Base-by-base conservation (phyloP, 2,113 vertebrate genomes). In the Psephotus haematonotus region DNA sequence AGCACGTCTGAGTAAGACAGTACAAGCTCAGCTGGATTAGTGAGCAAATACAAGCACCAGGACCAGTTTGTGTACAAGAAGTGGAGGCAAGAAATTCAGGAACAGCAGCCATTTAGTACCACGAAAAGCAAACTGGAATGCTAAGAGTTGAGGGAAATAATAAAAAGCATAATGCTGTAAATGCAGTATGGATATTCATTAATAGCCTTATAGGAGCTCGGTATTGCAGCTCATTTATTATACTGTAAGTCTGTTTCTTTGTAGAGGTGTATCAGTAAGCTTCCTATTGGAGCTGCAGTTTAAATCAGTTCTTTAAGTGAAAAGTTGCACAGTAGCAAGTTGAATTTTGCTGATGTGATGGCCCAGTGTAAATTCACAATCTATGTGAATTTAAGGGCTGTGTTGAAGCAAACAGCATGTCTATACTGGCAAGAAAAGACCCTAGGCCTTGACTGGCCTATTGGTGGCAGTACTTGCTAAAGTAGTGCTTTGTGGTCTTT, bases 401-500 rank as follows among this genome's bases (percentile, higher is more conserved):
- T 27, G 31, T 39, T 85, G 70, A 82, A 52, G 43, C 49, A 43
- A 50, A 43, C 41, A 59, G 22, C 15, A 1, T 10, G 60, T 64
- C 60, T 62, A 0, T 53, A 14, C 8, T 37, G 69, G 33, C 78
- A 71, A 68, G 84, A 41, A 49, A 69, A 33, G 77, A 74, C 49
- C 14, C 28, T 22, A 18, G 31, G 33, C 29, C 37, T 91, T 84
- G 39, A 1, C 2, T 78, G 78, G 69, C 84, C 87, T 87, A 33
- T 74, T 82, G 92, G 89, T 75, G 92, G 84, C 95, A 91, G 81
- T 89, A 16, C 77, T 77, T 77, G 72, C 72, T 78, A 41, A 53
- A 86, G 59, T 25, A 89, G 44, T 18, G 17, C 68, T 77, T 78
- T 46, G 60, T 63, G 90, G 28, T 70, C 72, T 19, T 44, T 8